Base-by-base conservation (phyloP, 2,888 invertebrate species). In the Diarsia rubi region DNA sequence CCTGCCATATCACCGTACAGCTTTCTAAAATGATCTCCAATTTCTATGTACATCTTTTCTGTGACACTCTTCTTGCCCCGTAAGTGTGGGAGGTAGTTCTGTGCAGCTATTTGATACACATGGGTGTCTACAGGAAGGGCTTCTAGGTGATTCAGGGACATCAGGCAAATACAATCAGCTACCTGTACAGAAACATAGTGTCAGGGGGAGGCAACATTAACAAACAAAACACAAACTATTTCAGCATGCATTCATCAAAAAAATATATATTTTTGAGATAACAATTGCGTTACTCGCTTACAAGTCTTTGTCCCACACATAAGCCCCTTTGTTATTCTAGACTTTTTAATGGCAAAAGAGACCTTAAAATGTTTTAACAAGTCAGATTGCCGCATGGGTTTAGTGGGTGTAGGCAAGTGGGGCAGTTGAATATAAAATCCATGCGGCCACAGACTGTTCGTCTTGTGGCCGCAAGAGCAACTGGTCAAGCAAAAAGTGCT, bases 51-150 rank as follows among this genome's bases (percentile, higher is more conserved):
- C 87, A 98, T 97, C 93, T 97, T 98, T 31, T 98, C 97, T 0
- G 98, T 99, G 1, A 99, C 97, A 60, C 97, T 97, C 92, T 99
- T 99, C 80, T 97, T 97, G 49, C 97, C 97, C 59, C 96, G 94
- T 67, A 99, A 94, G 89, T 98, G 98, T 0, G 98, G 98, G 83
- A 98, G 94, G 90, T 99, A 99, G 88, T 98, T 97, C 75, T 97
- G 96, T 27, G 97, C 97, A 0, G 99, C 99, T 84, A 99, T 98
- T 96, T 99, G 98, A 93, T 98, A 98, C 42, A 99, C 98, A 91
- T 99, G 99, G 0, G 99, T 99, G 94, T 99, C 99, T 0, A 99
- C 98, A 1, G 99, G 99, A 71, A 99, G 97, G 0, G 99, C 98
- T 88, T 98, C 97, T 68, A 98, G 93, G 91, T 99, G 98, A 74